Conservation (phyloP, 1,140 invertebrate genomes). For the Listronotus bonariensis region DNA sequence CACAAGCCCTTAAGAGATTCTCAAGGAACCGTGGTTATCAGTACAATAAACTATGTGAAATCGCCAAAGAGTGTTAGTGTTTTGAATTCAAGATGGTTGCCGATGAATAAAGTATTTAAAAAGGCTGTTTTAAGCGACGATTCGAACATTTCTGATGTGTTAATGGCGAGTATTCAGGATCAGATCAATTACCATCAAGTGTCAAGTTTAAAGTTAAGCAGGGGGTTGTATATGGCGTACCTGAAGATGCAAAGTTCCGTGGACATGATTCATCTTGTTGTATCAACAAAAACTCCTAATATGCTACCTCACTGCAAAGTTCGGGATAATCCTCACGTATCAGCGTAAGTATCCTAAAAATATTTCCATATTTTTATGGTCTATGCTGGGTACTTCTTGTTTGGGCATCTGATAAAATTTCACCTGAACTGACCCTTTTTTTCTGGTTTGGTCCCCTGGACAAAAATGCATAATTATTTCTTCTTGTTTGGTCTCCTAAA, state of each 20-base stretch:
- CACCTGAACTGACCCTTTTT: too few species aligned
- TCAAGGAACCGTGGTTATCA: slow-evolving; percentile 88
- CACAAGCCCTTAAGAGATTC: slow-evolving; percentile 85
- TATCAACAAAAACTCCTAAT: slow-evolving; percentile 88
- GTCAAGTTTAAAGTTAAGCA: slow-evolving; percentile 76
- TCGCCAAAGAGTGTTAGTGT: slow-evolving; percentile 83
- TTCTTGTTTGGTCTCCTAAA: too few species aligned
- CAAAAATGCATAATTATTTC: too few species aligned
- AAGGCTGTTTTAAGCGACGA: slow-evolving; percentile 66
- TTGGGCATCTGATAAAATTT: too few species aligned
- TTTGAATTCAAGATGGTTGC: slow-evolving; percentile 88
- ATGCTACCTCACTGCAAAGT: slow-evolving; percentile 91
- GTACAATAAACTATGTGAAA: slow-evolving; percentile 81
- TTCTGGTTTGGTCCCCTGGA: too few species aligned
- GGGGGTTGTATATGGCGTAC: slow-evolving; percentile 92
- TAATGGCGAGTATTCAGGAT: slow-evolving; percentile 84
- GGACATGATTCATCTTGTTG: slow-evolving; percentile 91
- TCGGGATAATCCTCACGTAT: slow-evolving; percentile 93
- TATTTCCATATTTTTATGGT: too few species aligned
- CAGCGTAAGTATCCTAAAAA: slow-evolving; percentile 73
- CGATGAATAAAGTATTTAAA: slow-evolving; percentile 72
- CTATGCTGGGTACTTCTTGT: too few species aligned
- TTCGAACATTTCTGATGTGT: slow-evolving; percentile 77
- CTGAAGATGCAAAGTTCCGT: slow-evolving; percentile 94
- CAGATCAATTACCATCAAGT: slow-evolving; percentile 92